Evolutionary conservation across 1,140 invertebrate genomes (phyloP).

Genomic region (Aphelenchoides avenae): DNA sequence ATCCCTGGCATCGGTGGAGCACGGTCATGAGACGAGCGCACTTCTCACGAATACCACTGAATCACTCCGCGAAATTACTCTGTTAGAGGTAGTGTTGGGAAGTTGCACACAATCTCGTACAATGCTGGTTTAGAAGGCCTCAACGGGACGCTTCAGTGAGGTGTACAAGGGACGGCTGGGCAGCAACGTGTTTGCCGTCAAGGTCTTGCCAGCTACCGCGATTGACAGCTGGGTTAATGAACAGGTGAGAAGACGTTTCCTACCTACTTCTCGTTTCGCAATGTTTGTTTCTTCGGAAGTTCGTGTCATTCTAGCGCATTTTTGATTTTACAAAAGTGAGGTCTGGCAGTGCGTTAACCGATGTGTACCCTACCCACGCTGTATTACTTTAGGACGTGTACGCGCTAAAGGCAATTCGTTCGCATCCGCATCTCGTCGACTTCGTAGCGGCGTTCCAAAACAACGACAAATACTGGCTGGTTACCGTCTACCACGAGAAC

Average conservation of each 20-base stretch:
- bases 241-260: slow-evolving; percentile 28
- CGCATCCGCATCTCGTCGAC: slow-evolving; percentile 81
- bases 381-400: slow-evolving; percentile 93
- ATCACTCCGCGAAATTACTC: not conserved
- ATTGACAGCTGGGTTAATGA: slow-evolving; percentile 62
- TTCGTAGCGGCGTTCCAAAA: slow-evolving; percentile 85
- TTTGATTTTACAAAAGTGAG: not conserved
- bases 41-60: not conserved
- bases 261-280: not conserved
- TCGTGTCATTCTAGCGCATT: slow-evolving; percentile 70
- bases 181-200: slow-evolving; percentile 72
- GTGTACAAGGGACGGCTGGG: slow-evolving; percentile 82
- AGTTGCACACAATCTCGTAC: too few relatives aligned
- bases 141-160: slow-evolving; percentile 85
- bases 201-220: slow-evolving; percentile 71
- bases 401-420: slow-evolving; percentile 77
- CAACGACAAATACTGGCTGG: slow-evolving; percentile 84
- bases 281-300: slow-evolving; percentile 67
- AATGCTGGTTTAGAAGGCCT: slow-evolving; percentile 34
- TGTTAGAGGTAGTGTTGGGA: too few relatives aligned
- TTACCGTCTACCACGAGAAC: slow-evolving; percentile 85
- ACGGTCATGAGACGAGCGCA: not conserved
- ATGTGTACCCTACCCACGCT: too few relatives aligned
- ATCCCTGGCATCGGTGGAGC: too few relatives aligned
- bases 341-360: slow-evolving; percentile 63